phyloP scores from a whole-genome alignment of 2,797 vertebrate species.

The Protosalanx chinensis region DNA sequence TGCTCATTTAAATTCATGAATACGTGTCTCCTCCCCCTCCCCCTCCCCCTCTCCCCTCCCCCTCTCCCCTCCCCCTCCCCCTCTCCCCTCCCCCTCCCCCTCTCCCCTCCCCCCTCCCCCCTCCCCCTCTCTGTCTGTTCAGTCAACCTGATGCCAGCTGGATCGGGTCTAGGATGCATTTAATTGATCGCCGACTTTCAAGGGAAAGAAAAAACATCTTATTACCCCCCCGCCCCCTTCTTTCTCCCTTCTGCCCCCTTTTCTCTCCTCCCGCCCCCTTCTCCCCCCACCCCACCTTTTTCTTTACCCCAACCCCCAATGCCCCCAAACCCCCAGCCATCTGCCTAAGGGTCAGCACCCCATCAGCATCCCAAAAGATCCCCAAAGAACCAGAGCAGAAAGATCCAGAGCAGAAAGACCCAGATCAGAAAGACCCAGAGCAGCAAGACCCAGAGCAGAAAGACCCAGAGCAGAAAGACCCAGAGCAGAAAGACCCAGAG shows the following conservation, averaged over 20 bases:
- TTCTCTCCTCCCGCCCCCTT: constrained; percentile 7
- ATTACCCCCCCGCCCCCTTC: constrained; percentile 11
- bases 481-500: too few relatives aligned
- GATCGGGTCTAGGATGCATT: constrained; percentile 43
- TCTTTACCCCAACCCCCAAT: too few relatives aligned
- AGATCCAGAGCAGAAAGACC: too few relatives aligned
- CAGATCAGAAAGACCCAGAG: background rate
- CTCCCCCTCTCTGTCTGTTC: background rate
- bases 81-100: background rate
- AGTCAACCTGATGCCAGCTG: constrained; percentile 37
- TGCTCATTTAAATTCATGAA: background rate
- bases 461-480: too few relatives aligned
- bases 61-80: background rate
- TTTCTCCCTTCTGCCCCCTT: constrained; percentile 6
- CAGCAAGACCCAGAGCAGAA: background rate
- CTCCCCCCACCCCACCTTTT: background rate
- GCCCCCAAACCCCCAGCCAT: constrained; percentile 29
- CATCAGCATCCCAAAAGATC: constrained; percentile 31
- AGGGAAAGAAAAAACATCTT: constrained; percentile 34
- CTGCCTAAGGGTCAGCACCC: constrained; percentile 35
- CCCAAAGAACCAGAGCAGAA: background rate
- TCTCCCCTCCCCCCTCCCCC: background rate
- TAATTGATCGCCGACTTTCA: constrained; percentile 53
- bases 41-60: background rate
- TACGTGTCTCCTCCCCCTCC: background rate